Conservation (phyloP, 2,888 invertebrate species). For the Apodemia mormo region DNA sequence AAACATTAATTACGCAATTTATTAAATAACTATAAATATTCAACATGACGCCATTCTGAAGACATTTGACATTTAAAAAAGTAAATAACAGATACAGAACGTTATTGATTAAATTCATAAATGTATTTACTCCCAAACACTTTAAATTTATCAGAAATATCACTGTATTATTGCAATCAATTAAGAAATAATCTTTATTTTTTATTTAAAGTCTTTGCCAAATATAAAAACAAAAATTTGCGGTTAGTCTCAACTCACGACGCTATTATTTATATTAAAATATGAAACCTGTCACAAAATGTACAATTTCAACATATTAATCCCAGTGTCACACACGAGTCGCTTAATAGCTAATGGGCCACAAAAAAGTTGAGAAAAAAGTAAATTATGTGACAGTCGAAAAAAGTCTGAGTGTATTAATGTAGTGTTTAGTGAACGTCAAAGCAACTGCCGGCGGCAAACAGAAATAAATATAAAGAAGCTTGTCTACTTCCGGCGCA, state of each 20-base stretch:
- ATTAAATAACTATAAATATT: too few species aligned
- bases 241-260: conserved; percentile 1
- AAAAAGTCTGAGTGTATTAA: conserved; percentile 75
- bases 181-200: neutral
- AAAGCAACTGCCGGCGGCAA: conserved; percentile 64
- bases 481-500: conserved; percentile 47
- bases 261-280: conserved; percentile 19
- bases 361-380: conserved; percentile 63
- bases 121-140: neutral
- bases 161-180: neutral
- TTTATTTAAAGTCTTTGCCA: neutral
- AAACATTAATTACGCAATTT: too few species aligned
- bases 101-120: neutral
- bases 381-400: conserved; percentile 76
- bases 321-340: conserved; percentile 63
- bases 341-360: conserved; percentile 78
- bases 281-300: conserved; percentile 47
- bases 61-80: neutral
- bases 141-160: neutral
- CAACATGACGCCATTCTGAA: conserved; percentile 9
- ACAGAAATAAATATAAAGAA: conserved; percentile 64
- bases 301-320: conserved; percentile 63
- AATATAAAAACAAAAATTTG: conserved; percentile 3
- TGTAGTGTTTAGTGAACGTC: conserved; percentile 78
- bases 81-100: neutral